Base-by-base conservation (phyloP, 23 tunicate genomes). In the Botrylloides violaceus region DNA sequence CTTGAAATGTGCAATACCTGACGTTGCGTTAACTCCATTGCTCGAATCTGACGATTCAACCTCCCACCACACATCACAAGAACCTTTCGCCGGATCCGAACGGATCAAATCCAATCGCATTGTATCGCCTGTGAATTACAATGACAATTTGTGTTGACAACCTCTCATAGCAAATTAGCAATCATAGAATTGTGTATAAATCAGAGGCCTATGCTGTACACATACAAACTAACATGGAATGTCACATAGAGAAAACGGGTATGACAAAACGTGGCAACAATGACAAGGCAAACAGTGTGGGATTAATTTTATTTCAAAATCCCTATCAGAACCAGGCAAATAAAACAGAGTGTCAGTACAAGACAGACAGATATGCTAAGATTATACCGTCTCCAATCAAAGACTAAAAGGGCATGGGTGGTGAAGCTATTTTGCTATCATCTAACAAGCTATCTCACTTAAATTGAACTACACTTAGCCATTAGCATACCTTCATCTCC, bases 401-500 rank as follows among this genome's bases (percentile, higher is more conserved):
- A 12, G 15, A 19, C 15, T 48, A 48, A 12, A 12, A 48, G 56
- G 56, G 15, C 19, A 48, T 15, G 56, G 56, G 56, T n/a, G n/a
- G n/a, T n/a, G n/a, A n/a, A n/a, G n/a, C n/a, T n/a, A n/a, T n/a
- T n/a, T n/a, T n/a, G n/a, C n/a, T n/a, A n/a, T n/a, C n/a, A n/a
- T n/a, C n/a, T n/a, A n/a, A n/a, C n/a, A n/a, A n/a, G n/a, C n/a
- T n/a, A n/a, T n/a, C n/a, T 19, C n/a, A 49, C 20, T 1, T 19
- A 0, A 19, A 49, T 19, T 49, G 21, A 49, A 49, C 20, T 19
- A 49, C 58, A 20, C n/a, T 49, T 49, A n/a, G n/a, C n/a, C n/a
- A n/a, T n/a, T n/a, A n/a, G n/a, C n/a, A n/a, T 31, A 84, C 92
- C 92, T 84, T 84, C 92, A 71, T 65, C 34, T 9, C 84, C 92